Evolutionary conservation across 2,888 invertebrate species (phyloP).

Genomic region (Nebria brevicollis): DNA sequence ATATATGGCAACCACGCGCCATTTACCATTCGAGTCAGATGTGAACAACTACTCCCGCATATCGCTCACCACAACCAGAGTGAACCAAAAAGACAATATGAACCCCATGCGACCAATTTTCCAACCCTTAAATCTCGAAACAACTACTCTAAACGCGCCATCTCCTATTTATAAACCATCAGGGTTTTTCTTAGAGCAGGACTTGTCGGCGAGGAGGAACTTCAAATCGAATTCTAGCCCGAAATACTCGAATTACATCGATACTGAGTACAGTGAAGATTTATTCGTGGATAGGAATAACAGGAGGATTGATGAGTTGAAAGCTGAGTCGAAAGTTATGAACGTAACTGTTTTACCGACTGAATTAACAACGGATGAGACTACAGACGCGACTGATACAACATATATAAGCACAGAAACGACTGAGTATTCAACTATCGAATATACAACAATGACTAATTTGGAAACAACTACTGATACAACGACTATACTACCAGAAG

Average conservation of each 20-base stretch:
- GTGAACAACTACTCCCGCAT: conserved; percentile 34
- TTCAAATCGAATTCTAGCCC: conserved; percentile 45
- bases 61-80: conserved; percentile 24
- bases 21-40: conserved; percentile 13
- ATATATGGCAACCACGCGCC: conserved; percentile 22
- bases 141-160: background rate
- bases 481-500: background rate
- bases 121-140: background rate
- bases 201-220: background rate
- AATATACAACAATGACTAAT: conserved; percentile 45
- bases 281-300: conserved; percentile 52
- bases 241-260: conserved; percentile 48
- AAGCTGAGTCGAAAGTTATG: conserved; percentile 48
- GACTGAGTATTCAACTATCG: conserved; percentile 48
- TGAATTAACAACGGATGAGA: conserved; percentile 5
- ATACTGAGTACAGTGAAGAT: conserved; percentile 50
- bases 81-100: background rate
- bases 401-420: conserved; percentile 51
- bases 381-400: conserved; percentile 51
- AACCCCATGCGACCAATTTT: conserved; percentile 19
- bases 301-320: conserved; percentile 51
- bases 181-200: background rate
- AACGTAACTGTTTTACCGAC: conserved; percentile 27
- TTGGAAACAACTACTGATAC: conserved; percentile 23
- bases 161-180: conserved; percentile 9